Conservation (phyloP, 92 coral and sea anemone species). For the Ricordea florida region DNA sequence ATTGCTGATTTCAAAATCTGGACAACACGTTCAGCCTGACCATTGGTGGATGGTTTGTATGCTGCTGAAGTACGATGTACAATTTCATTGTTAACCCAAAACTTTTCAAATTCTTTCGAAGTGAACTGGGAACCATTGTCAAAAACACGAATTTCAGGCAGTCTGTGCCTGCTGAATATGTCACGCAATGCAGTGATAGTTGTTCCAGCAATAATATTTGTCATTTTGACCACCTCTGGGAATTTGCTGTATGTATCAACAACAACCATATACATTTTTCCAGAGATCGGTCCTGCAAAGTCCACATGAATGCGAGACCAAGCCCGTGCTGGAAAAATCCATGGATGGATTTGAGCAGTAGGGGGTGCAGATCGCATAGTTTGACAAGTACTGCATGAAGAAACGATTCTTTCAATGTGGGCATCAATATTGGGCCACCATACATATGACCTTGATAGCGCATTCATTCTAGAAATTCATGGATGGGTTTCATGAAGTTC, state of each 20-base stretch:
- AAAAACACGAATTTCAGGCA: no score
- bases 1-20: no score
- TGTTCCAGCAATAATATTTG: no score
- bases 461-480: conserved; percentile 2
- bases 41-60: background rate
- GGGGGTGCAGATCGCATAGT: conserved; percentile 46
- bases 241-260: no score
- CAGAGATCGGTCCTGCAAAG: conserved; percentile 54
- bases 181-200: no score
- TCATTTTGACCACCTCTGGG: no score
- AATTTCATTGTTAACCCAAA: background rate
- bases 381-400: conserved; percentile 8
- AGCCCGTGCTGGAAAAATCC: conserved; percentile 60
- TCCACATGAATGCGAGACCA: no score
- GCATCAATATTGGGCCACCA: conserved; percentile 58
- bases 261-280: conserved; percentile 43
- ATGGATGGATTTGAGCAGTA: conserved; percentile 51
- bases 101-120: conserved; percentile 18
- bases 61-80: conserved; percentile 10
- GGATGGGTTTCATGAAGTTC: background rate
- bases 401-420: background rate
- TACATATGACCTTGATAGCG: conserved; percentile 28
- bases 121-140: no score
- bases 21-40: no score
- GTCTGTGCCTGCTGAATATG: no score